Conservation (phyloP, 1,140 invertebrate species). For the Rhopalosiphum maidis region DNA sequence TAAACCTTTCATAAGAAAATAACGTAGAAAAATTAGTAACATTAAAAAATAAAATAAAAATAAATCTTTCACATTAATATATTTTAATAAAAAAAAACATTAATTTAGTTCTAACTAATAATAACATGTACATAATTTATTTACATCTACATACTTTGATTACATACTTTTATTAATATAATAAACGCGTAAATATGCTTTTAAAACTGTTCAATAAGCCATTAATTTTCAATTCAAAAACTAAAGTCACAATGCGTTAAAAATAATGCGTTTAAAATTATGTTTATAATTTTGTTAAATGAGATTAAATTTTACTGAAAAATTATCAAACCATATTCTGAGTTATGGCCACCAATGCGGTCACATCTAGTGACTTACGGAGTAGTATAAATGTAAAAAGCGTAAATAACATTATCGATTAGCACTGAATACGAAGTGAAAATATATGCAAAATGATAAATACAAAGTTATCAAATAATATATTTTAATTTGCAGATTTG, state of each 20-base stretch:
- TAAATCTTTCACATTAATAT: no score
- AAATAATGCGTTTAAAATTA: neutral
- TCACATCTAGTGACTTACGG: neutral
- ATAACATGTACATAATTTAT: neutral
- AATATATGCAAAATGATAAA: neutral
- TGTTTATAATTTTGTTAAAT: neutral
- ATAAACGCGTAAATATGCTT: neutral
- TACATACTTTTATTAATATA: neutral
- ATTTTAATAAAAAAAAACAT: no score
- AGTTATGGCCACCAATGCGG: neutral
- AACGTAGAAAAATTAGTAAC: no score
- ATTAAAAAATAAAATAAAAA: no score
- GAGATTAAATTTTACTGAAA: neutral
- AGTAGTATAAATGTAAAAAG: neutral
- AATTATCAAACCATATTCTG: neutral
- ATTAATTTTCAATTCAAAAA: neutral
- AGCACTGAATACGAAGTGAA: neutral
- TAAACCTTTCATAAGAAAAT: neutral
- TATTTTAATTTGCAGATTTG: neutral
- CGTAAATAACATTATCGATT: neutral
- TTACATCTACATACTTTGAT: neutral
- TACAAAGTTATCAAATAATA: neutral
- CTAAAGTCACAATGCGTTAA: neutral
- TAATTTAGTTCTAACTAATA: neutral
- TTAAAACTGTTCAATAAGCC: neutral